Evolutionary conservation across 1,140 invertebrate genomes (phyloP), one percentile per base, ranked within the genome.

Genomic region (Diabrotica virgifera): DNA sequence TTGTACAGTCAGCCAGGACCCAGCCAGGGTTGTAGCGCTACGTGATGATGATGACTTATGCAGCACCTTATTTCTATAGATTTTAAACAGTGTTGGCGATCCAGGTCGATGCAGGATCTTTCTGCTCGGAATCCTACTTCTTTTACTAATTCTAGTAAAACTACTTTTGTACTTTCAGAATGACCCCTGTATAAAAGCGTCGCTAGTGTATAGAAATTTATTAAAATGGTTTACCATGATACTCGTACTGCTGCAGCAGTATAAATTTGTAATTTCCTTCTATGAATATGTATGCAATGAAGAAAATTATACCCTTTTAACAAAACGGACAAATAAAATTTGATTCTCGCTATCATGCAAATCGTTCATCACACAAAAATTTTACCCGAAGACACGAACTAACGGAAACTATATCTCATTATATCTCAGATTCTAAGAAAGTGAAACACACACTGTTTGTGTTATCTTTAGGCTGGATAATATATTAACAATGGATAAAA

Each of bases 371-470:
- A 60, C 59, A 60, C 46, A 60, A 60, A 60, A 60, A 60, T 60
- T 51, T 35, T 13, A 46, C 55, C 12, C n/a, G 24, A 14, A 60
- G 59, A 52, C 38, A 36, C 40, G 12, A 35, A 36, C 59, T 60
- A 51, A 60, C 61, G 61, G 61, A 62, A 62, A 62, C 61, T 12
- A 46, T 38, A 35, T 37, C 61, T 62, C 61, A 62, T 62, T 62
- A 62, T 40, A 62, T 9, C 61, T 35, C n/a, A 53, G 61, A 62
- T 62, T 62, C 61, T 62, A 54, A 38, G 61, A 62, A 54, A 62
- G 61, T 62, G 61, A 62, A 62, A 62, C 61, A 40, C 37, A 56
- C 52, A 46, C 36, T 54, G 61, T 62, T 62, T 54, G 61, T 36
- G 52, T 54, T 62, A 54, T 62, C 61, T 54, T 8, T 52, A n/a